Conservation (phyloP, 2,888 invertebrate genomes). For the Hydropsyche betteni region DNA sequence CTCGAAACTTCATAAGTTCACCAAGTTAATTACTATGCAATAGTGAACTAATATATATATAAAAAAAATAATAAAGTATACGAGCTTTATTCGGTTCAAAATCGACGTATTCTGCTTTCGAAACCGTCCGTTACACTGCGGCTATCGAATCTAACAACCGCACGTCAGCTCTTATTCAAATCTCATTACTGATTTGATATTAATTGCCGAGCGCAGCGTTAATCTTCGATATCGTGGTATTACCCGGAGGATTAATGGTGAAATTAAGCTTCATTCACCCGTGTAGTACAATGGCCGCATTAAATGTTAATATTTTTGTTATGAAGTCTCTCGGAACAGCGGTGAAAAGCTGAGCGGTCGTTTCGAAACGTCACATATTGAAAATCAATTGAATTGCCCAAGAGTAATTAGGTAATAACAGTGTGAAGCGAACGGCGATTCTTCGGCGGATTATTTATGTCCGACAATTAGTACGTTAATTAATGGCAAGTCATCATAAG, state of each 20-base stretch:
- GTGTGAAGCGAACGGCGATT: neutral
- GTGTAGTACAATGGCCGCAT: neutral
- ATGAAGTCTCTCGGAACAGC: neutral
- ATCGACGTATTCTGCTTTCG: slow-evolving; percentile 30
- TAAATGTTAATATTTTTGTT: neutral
- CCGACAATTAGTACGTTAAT: slow-evolving; percentile 2
- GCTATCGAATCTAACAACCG: slow-evolving; percentile 37
- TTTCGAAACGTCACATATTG: neutral
- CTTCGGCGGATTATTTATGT: neutral
- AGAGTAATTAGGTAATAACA: slow-evolving; percentile 1
- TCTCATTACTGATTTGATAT: slow-evolving; percentile 30
- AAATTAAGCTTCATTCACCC: slow-evolving; percentile 11
- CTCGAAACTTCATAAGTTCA: slow-evolving; percentile 18
- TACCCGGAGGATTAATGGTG: neutral
- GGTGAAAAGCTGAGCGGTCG: neutral
- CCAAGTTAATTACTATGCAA: slow-evolving; percentile 27
- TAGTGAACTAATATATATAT: neutral
- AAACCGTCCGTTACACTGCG: neutral
- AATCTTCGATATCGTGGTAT: neutral
- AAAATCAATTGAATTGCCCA: slow-evolving; percentile 14
- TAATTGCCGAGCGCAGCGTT: slow-evolving; percentile 29
- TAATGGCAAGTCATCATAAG: slow-evolving; percentile 16
- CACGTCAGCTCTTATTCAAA: slow-evolving; percentile 24
- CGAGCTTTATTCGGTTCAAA: slow-evolving; percentile 24
- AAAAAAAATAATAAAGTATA: slow-evolving; percentile 4